phyloP scores from a whole-genome alignment of 2,797 vertebrate species.

The Artibeus lituratus region DNA sequence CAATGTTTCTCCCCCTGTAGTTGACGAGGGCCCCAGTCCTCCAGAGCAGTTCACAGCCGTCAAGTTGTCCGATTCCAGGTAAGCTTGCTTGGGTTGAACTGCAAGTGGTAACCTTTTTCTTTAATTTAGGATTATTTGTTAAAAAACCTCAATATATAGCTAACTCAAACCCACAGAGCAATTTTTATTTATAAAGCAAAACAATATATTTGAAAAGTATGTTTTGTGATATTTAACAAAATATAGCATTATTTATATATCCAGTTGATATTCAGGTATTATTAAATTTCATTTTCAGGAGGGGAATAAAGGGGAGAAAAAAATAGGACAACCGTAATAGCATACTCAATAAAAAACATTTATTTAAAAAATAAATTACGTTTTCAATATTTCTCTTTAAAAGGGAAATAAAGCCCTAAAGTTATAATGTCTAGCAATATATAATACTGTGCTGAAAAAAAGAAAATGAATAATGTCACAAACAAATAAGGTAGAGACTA shows the following conservation, averaged over 20 bases:
- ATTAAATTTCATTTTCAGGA: neutral
- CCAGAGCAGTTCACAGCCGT: slow-evolving; percentile 97
- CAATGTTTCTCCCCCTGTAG: slow-evolving; percentile 76
- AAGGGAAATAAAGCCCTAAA: neutral
- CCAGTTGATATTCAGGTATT: neutral
- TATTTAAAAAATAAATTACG: neutral
- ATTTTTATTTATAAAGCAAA: slow-evolving; percentile 22
- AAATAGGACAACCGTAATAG: too few species aligned
- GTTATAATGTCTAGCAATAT: neutral
- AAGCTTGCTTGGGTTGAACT: slow-evolving; percentile 48
- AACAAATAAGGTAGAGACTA: neutral
- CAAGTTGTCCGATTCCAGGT: slow-evolving; percentile 95
- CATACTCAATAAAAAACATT: too few species aligned
- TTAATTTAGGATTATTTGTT: neutral
- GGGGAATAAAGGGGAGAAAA: too few species aligned
- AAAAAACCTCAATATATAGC: neutral
- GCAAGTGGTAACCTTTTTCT: neutral
- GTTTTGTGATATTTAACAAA: slow-evolving; percentile 20
- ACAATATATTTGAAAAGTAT: neutral
- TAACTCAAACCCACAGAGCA: neutral
- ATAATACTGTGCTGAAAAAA: neutral
- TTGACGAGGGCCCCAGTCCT: slow-evolving; percentile 93
- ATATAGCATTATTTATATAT: neutral
- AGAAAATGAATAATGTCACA: neutral
- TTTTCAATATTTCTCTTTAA: neutral